Base-by-base conservation (phyloP, 2,797 vertebrate species). In the Salarias fasciatus region DNA sequence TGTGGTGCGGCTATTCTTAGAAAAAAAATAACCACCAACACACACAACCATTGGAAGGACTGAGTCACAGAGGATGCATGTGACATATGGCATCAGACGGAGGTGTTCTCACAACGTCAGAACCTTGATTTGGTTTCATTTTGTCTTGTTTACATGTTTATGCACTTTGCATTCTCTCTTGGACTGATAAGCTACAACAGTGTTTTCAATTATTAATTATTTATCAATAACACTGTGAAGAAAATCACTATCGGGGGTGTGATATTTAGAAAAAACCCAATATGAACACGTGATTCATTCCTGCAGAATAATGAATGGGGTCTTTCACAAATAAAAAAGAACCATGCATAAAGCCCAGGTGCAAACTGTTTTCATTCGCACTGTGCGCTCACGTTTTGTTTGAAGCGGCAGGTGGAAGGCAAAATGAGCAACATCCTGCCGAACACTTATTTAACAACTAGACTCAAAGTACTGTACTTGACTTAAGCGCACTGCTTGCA, bases 1-100 rank as follows among this genome's bases (percentile, higher is more conserved):
- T 80, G 82, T 52, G 69, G 81, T 80, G 60, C 42, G 48, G 64
- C 63, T 70, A 65, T 83, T 82, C 74, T 72, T 51, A 53, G 69
- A 29, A 18, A 58, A 48, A 77, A 54, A 64, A 55, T 65, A 53
- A 51, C 7, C 65, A 71, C 64, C 52, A 55, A 45, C 62, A 76
- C 53, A 49, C 54, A 51, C 41, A 69, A 43, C 35, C 70, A 33
- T 36, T 14, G 69, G 81, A 83, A 55, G 47, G 45, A 65, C 47
- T 76, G 82, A 86, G 83, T 85, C 82, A 84, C 46, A 63, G 62
- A 70, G 69, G 60, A 69, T 31, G 8, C 40, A 60, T 66, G 30
- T 67, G 67, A 74, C 71, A 79, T 41, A 63, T 72, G 12, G 2
- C 62, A 75, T 77, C 53, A 72, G 44, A 48, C 24, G 75, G 53